These are phyloP conservation scores for Phyllostomus hastatus DNA, from an alignment of 2,113 vertebrate genomes.

Conservation along the genomic window DNA sequence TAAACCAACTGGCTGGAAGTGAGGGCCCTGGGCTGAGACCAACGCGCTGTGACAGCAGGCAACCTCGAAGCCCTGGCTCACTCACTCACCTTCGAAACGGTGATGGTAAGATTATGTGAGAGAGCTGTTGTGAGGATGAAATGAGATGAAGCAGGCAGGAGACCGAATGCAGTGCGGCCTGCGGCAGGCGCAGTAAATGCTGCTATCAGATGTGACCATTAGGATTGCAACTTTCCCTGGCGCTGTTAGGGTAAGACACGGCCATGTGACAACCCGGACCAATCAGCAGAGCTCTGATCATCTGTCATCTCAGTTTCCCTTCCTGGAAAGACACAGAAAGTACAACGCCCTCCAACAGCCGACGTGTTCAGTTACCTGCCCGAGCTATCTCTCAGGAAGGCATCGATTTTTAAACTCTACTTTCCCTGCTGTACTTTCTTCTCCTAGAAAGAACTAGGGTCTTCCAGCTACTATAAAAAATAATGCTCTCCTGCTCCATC, in stretches of 20 bases:
- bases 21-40: not conserved
- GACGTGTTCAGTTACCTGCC: not conserved
- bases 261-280: not conserved
- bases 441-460: constrained; percentile 51
- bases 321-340: not conserved
- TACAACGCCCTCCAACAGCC: not conserved
- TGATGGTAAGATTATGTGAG: not conserved
- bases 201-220: not conserved
- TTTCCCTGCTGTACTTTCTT: constrained; percentile 47
- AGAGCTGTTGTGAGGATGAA: not conserved
- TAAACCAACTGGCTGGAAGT: not conserved
- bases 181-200: not conserved
- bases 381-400: not conserved
- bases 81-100: not conserved
- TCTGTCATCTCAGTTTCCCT: not conserved
- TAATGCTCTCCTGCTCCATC: constrained; percentile 52
- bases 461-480: constrained; percentile 64
- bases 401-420: constrained; percentile 35
- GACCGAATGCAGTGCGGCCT: not conserved
- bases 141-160: not conserved
- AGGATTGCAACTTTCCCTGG: not conserved
- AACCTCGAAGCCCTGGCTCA: not conserved
- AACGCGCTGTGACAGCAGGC: not conserved
- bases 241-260: not conserved
- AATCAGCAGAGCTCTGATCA: not conserved